These are phyloP conservation scores for Psephotus haematonotus DNA, from an alignment of 2,113 vertebrate species.

Conservation along the genomic window DNA sequence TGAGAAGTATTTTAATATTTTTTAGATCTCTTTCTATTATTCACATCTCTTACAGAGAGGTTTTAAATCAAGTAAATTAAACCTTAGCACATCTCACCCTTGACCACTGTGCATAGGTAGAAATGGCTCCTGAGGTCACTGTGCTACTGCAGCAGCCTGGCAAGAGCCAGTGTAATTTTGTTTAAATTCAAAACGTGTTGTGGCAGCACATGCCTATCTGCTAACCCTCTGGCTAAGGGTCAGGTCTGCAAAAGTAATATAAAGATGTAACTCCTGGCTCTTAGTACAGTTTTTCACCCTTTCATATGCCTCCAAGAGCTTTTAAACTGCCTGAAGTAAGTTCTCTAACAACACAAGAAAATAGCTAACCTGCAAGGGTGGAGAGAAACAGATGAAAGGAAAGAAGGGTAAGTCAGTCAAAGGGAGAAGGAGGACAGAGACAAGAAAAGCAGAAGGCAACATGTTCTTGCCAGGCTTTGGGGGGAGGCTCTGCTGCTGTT, in stretches of 20 bases:
- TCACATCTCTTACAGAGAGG: not conserved
- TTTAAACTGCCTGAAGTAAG: not conserved
- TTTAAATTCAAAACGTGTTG: not conserved
- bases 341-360: not conserved
- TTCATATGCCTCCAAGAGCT: not conserved
- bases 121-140: constrained; percentile 47
- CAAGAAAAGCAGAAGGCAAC: not conserved
- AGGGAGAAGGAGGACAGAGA: not conserved
- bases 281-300: not conserved
- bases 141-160: constrained; percentile 4
- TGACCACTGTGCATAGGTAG: not conserved
- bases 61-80: constrained; percentile 49
- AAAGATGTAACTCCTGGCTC: not conserved
- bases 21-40: not conserved
- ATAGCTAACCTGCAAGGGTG: not conserved
- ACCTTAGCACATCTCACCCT: not conserved
- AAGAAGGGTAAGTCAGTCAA: not conserved
- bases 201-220: not conserved
- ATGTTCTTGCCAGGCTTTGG: accelerated
- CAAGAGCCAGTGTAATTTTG: not conserved
- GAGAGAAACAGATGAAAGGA: not conserved
- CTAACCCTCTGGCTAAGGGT: not conserved
- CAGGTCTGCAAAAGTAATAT: not conserved
- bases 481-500: not conserved
- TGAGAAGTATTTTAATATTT: not conserved